Evolutionary conservation across 2,888 invertebrate species (phyloP), one percentile per base, ranked within the genome.

Genomic region (Gastracanthus pulcherrimus): DNA sequence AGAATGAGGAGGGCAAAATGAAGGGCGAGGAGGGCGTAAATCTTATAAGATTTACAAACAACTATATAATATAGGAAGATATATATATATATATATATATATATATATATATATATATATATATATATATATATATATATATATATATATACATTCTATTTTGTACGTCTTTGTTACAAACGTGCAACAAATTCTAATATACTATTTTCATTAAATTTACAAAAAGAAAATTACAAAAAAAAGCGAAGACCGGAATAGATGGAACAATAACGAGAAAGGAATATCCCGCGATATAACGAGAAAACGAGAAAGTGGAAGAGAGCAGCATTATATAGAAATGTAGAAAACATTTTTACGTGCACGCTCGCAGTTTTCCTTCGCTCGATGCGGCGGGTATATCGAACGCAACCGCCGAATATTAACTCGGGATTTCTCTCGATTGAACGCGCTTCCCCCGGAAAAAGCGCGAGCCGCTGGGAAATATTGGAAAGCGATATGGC

Each of bases 351-450:
- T 60, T 58, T 58, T 58, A 58, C 58, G 29, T 29, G 29, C 11
- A 6, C 41, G 41, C 41, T 41, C 55, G 55, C 58, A 36, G 36
- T 9, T 38, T 36, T 34, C 36, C 23, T 55, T 38, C 34, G 19
- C 5, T 9, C 36, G 16, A 3, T n/a, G 31, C 2, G 26, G 23
- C 3, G 29, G 11, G 67, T 55, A 38, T 67, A 66, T 76, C 69
- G 70, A 45, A 62, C 36, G 48, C 48, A 55, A 36, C 67, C 58
- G n/a, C 58, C 60, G 77, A 70, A 77, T 77, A 77, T 70, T 77
- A 77, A 77, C 69, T 70, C 29, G 70, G 45, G 77, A 77, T 77
- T 70, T 77, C 67, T 41, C 34, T 41, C 67, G 41, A 76, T 76
- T 31, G 58, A 76, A 34, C 76, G 55, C 16, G 29, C n/a, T 31